Conservation (phyloP, 1,140 invertebrate genomes). For the Megathymus violae region DNA sequence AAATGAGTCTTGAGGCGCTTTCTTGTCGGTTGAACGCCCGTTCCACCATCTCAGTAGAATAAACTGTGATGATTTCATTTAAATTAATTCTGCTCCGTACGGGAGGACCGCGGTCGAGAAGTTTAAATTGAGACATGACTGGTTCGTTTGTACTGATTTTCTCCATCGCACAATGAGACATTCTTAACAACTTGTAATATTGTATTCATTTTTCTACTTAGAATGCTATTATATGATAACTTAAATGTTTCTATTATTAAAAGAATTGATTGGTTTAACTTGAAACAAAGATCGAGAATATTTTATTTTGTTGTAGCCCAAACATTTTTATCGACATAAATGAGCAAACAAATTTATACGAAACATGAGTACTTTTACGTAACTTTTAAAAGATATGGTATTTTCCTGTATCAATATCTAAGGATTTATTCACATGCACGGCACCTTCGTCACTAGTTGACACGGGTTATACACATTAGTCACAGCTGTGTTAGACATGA, state of each 20-base stretch:
- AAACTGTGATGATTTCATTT: constrained; percentile 77
- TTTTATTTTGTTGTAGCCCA: too few species aligned
- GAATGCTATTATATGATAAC: too few species aligned
- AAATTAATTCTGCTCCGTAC: constrained; percentile 66
- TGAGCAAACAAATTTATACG: too few species aligned
- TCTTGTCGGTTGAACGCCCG: constrained; percentile 70
- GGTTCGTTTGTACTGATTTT: constrained; percentile 51
- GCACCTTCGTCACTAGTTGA: constrained; percentile 54
- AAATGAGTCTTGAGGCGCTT: constrained; percentile 76
- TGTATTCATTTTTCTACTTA: constrained; percentile 25
- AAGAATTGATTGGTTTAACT: too few species aligned
- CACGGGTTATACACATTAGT: constrained; percentile 52
- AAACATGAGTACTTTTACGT: too few species aligned
- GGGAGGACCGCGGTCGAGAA: constrained; percentile 46
- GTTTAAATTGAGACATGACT: constrained; percentile 57
- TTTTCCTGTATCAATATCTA: constrained; percentile 39
- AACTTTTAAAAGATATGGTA: too few species aligned
- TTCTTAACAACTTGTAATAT: constrained; percentile 5
- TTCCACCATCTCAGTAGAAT: constrained; percentile 64
- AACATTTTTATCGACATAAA: too few species aligned
- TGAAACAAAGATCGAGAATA: too few species aligned
- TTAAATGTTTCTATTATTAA: too few species aligned
- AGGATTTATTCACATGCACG: constrained; percentile 39
- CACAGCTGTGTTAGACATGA: constrained; percentile 55
- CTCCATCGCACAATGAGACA: constrained; percentile 19